These are phyloP conservation scores for Oncorhynchus clarkii DNA, from an alignment of 2,113 vertebrate species.

Conservation along the genomic window DNA sequence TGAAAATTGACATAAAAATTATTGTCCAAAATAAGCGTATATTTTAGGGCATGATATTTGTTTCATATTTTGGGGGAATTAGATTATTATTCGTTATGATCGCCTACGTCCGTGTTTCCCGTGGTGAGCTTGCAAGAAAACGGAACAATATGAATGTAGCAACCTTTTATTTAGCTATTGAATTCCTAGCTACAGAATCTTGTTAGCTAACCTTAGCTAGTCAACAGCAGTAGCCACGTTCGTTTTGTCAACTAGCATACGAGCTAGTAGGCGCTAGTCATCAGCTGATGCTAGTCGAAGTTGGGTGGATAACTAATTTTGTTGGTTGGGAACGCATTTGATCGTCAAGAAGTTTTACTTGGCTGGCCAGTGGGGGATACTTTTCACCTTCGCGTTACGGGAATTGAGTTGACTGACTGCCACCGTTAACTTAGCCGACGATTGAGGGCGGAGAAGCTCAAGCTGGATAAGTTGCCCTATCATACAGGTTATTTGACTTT, in stretches of 20 bases:
- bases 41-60: slow-evolving; percentile 57
- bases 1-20: slow-evolving; percentile 87
- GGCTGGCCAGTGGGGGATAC: slow-evolving; percentile 52
- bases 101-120: slow-evolving; percentile 23
- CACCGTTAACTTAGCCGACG: neutral
- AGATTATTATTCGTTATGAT: slow-evolving; percentile 17
- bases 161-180: slow-evolving; percentile 69
- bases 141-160: slow-evolving; percentile 57
- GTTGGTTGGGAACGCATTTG: neutral
- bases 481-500: slow-evolving; percentile 79
- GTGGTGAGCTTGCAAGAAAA: slow-evolving; percentile 35
- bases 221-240: slow-evolving; percentile 55
- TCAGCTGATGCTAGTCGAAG: slow-evolving; percentile 59
- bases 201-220: slow-evolving; percentile 14
- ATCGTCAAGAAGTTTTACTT: slow-evolving; percentile 38
- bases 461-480: slow-evolving; percentile 79
- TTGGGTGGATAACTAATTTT: slow-evolving; percentile 17
- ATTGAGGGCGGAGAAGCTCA: slow-evolving; percentile 68
- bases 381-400: neutral
- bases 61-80: slow-evolving; percentile 19
- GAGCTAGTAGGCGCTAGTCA: slow-evolving; percentile 65
- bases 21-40: slow-evolving; percentile 65
- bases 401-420: slow-evolving; percentile 1
- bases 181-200: slow-evolving; percentile 45
- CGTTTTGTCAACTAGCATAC: slow-evolving; percentile 61